These are phyloP conservation scores for Tetrapedia diversipes DNA, from an alignment of 2,888 invertebrate species.

Conservation along the genomic window DNA sequence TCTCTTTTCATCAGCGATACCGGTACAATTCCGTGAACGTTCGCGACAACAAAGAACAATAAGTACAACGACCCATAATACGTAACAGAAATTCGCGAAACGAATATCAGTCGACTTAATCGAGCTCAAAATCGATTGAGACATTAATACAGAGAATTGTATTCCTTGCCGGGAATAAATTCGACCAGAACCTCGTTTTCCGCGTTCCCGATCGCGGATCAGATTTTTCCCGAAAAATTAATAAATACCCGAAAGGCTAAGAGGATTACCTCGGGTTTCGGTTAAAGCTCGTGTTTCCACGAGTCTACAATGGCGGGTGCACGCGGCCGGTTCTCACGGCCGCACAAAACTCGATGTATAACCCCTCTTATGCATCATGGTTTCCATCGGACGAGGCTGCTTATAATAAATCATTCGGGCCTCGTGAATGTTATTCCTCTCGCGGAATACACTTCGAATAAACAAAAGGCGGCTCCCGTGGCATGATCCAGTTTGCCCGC, in stretches of 20 bases:
- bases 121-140: conserved; percentile 1
- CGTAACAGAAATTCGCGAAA: not conserved
- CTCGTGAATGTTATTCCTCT: conserved; percentile 22
- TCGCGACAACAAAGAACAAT: no score
- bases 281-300: conserved; percentile 58
- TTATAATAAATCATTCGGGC: conserved; percentile 42
- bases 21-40: no score
- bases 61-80: no score
- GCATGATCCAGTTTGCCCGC: conserved; percentile 15
- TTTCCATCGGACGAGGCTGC: conserved; percentile 43
- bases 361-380: conserved; percentile 35
- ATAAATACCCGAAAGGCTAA: conserved; percentile 56
- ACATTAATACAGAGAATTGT: not conserved
- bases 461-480: conserved; percentile 9
- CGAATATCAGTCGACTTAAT: not conserved
- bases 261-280: conserved; percentile 58
- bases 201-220: conserved; percentile 23
- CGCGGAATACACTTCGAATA: conserved; percentile 7
- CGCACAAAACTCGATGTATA: conserved; percentile 41
- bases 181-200: not conserved
- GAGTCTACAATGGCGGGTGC: conserved; percentile 29
- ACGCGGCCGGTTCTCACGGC: conserved; percentile 46
- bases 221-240: conserved; percentile 59
- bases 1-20: no score
- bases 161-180: not conserved